Evolutionary conservation across 2,888 invertebrate species (phyloP).

Genomic region (Pediacus dermestoides): DNA sequence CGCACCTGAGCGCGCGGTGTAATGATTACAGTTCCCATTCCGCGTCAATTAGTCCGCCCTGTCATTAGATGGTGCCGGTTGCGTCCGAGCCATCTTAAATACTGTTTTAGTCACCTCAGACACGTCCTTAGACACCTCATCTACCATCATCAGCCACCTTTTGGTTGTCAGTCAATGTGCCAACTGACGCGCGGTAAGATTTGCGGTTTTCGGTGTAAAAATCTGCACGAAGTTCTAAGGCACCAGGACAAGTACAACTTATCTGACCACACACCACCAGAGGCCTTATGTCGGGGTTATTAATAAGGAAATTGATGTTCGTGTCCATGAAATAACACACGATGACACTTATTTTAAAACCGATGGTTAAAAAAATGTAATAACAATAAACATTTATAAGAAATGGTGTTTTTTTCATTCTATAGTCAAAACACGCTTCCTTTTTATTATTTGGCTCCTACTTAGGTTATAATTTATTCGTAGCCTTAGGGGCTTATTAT

Average conservation of each 20-base stretch:
- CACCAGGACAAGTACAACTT: too few species aligned
- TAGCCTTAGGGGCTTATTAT: too few species aligned
- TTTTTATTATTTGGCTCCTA: too few species aligned
- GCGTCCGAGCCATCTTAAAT: too few species aligned
- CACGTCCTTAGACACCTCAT: slow-evolving; percentile 25
- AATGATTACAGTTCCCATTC: slow-evolving; percentile 49
- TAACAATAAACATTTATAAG: slow-evolving; percentile 7
- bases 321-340: slow-evolving; percentile 19
- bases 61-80: slow-evolving; percentile 46
- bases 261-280: slow-evolving; percentile 17
- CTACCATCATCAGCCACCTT: slow-evolving; percentile 5
- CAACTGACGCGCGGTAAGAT: slow-evolving; percentile 17
- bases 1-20: slow-evolving; percentile 43
- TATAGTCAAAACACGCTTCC: too few species aligned
- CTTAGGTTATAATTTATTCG: too few species aligned
- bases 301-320: slow-evolving; percentile 19
- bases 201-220: slow-evolving; percentile 12
- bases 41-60: slow-evolving; percentile 49
- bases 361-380: background rate
- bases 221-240: slow-evolving; percentile 9
- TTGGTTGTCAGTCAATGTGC: slow-evolving; percentile 15
- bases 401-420: slow-evolving; percentile 7
- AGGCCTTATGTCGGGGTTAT: slow-evolving; percentile 17
- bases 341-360: slow-evolving; percentile 7
- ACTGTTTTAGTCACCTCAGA: slow-evolving; percentile 40